These are phyloP conservation scores for Aldabrachelys gigantea DNA, from an alignment of 2,113 vertebrate species.

Conservation along the genomic window DNA sequence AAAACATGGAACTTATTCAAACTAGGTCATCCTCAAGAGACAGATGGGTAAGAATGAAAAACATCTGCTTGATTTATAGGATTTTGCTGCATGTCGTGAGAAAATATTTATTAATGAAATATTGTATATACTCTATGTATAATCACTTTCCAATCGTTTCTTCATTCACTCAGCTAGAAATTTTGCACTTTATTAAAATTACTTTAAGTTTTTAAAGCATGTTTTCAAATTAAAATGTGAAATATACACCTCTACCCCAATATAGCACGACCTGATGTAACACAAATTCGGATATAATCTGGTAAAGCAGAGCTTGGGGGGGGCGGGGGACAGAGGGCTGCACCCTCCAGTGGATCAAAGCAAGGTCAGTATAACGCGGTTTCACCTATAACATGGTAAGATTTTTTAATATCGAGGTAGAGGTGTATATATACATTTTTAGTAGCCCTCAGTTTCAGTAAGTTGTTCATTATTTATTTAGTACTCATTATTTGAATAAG, in stretches of 20 bases:
- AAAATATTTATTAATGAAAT: background rate
- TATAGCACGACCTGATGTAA: too few species aligned
- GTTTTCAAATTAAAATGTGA: background rate
- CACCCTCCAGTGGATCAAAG: too few species aligned
- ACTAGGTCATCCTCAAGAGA: conserved; percentile 92
- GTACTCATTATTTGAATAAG: background rate
- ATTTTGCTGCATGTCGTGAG: background rate
- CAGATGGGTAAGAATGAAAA: conserved; percentile 87
- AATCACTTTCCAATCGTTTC: background rate
- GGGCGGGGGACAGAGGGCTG: too few species aligned
- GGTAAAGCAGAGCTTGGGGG: too few species aligned
- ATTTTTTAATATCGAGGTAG: too few species aligned
- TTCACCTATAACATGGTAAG: too few species aligned
- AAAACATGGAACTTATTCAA: conserved; percentile 95
- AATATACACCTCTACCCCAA: background rate
- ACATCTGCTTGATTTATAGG: conserved; percentile 8
- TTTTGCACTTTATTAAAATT: background rate
- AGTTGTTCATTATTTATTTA: background rate
- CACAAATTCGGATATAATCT: too few species aligned
- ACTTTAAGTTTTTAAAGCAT: background rate
- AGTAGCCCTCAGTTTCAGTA: background rate
- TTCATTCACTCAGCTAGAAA: background rate
- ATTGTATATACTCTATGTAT: background rate
- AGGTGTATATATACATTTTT: background rate
- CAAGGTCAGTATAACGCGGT: too few species aligned